Base-by-base conservation (phyloP, 2,888 invertebrate species). In the Coenonympha glycerion region DNA sequence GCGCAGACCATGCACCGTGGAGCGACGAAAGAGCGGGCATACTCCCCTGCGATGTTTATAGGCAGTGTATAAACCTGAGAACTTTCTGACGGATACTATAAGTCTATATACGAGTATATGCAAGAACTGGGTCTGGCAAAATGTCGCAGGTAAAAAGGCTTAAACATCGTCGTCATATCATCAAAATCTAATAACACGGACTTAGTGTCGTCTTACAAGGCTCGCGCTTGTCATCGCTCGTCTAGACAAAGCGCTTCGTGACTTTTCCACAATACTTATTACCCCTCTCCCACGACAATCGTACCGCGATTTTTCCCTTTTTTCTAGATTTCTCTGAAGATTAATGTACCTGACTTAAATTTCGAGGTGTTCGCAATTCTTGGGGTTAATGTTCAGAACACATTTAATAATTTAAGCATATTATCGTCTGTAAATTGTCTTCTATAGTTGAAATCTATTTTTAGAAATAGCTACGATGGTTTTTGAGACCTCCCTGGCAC, bases 171-270 rank as follows among this genome's bases (percentile, higher is more conserved):
- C 71, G 73, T 73, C 73, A 77, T 70, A 70, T 73, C 73, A 73
- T 79, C 77, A 76, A 73, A 77, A 77, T 73, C 74, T 74, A 79
- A 82, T 82, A 80, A 77, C 69, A 65, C 59, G 63, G 65, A 69
- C 73, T 76, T 76, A 75, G 69, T 57, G 63, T 63, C 58, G 56
- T 58, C 55, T 62, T 62, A 62, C 63, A 64, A 61, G 66, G 60
- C 64, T 64, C 52, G 64, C 59, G 59, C 67, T 71, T 73, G 72
- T 73, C 75, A 70, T 71, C 73, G 69, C 69, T 66, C 53, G 84
- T 84, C 83, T 85, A 84, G 84, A 85, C 85, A 79, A 76, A 76
- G 72, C 70, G 68, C 72, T 72, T 73, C 81, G 83, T 81, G 83
- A 81, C 85, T 85, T 82, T 79, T 79, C 72, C 76, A 68, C 76